phyloP scores from a whole-genome alignment of 2,113 vertebrate species.

The Campylomormyrus numenius region DNA sequence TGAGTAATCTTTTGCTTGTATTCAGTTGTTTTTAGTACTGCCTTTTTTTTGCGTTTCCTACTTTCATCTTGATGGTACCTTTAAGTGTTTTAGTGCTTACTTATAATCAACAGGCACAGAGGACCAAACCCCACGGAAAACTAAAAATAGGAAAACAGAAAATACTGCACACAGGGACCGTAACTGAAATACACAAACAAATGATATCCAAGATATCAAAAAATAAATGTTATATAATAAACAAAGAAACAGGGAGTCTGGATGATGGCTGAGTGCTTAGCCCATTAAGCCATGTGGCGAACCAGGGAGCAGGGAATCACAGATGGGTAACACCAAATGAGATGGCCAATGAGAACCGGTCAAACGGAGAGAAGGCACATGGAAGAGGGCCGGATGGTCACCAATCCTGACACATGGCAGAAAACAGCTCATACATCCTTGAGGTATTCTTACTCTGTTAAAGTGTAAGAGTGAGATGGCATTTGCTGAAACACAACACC shows the following conservation, averaged over 20 bases:
- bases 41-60: no score
- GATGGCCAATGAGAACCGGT: background rate
- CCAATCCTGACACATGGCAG: background rate
- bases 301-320: background rate
- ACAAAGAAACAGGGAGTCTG: background rate
- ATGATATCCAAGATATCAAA: background rate
- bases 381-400: background rate
- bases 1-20: no score
- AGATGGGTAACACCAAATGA: background rate
- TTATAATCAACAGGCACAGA: background rate
- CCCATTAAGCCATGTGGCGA: background rate
- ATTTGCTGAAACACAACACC: background rate
- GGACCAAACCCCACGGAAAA: background rate
- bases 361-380: background rate
- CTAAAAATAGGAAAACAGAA: background rate
- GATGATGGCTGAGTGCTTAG: background rate
- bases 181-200: background rate
- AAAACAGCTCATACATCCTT: background rate
- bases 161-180: background rate
- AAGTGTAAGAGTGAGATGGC: background rate
- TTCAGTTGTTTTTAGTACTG: no score
- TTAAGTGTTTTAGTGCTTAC: no score
- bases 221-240: background rate
- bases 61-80: no score
- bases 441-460: background rate